Conservation (phyloP, 1,140 invertebrate species). For the Pomacea maculata region DNA sequence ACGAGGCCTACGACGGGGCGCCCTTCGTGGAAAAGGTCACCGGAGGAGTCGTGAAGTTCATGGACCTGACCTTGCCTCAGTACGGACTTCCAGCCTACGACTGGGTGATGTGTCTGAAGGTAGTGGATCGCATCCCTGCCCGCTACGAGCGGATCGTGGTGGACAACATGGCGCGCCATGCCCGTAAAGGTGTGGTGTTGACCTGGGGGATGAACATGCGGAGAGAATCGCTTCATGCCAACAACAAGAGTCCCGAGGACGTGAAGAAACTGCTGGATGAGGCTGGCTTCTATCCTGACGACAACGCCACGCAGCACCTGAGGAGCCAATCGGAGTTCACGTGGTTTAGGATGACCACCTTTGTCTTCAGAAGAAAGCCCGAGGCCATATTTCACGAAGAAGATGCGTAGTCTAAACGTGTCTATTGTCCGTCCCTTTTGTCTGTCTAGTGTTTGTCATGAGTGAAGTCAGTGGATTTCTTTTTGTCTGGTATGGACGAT, state of each 20-base stretch:
- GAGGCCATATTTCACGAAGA: background rate
- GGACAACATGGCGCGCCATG: slow-evolving; percentile 35
- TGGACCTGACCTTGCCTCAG: slow-evolving; percentile 35
- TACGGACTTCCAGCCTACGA: slow-evolving; percentile 35
- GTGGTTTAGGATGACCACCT: slow-evolving; percentile 30
- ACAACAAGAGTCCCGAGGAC: slow-evolving; percentile 25
- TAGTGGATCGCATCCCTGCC: slow-evolving; percentile 37
- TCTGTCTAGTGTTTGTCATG: too few species aligned
- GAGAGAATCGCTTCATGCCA: slow-evolving; percentile 26
- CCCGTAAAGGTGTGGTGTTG: slow-evolving; percentile 30
- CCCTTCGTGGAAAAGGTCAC: slow-evolving; percentile 29
- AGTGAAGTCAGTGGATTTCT: too few species aligned
- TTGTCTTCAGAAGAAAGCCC: slow-evolving; percentile 29
- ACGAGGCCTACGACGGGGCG: slow-evolving; percentile 31
- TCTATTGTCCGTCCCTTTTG: too few species aligned
- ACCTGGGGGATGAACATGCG: slow-evolving; percentile 35
- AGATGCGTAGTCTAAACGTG: background rate
- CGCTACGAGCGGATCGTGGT: slow-evolving; percentile 30
- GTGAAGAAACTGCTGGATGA: slow-evolving; percentile 21
- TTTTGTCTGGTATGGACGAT: too few species aligned
- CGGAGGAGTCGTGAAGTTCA: slow-evolving; percentile 20
- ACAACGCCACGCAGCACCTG: slow-evolving; percentile 14
- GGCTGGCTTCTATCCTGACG: slow-evolving; percentile 25
- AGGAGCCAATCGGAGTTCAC: slow-evolving; percentile 18
- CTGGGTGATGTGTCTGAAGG: slow-evolving; percentile 38